Conservation (phyloP, 2,797 vertebrate species). For the Heterohyrax brucei region DNA sequence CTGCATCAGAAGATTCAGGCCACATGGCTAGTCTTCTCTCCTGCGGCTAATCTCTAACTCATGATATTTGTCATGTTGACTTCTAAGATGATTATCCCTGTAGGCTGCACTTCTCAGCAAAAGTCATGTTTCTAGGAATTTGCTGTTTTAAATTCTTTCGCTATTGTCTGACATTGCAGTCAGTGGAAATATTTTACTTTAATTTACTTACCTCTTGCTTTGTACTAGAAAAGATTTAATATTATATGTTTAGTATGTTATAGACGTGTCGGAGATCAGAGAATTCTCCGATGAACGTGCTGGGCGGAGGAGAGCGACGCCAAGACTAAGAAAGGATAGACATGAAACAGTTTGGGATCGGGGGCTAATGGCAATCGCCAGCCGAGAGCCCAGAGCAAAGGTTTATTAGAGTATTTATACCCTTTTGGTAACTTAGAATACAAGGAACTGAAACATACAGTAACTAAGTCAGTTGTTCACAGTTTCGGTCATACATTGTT, state of each 20-base stretch:
- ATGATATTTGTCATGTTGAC: not conserved
- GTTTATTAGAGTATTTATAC: too few species aligned
- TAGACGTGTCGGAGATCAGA: not conserved
- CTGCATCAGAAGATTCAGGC: not conserved
- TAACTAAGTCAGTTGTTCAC: too few species aligned
- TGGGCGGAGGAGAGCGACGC: too few species aligned
- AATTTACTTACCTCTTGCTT: conserved; percentile 43
- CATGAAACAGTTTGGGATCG: too few species aligned
- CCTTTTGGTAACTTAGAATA: too few species aligned
- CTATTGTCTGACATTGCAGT: not conserved
- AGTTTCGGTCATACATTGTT: too few species aligned
- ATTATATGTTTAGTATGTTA: conserved; percentile 1
- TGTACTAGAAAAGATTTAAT: conserved; percentile 23
- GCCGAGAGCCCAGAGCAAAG: too few species aligned
- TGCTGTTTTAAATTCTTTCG: conserved; percentile 29
- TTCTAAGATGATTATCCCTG: conserved; percentile 21
- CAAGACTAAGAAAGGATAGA: too few species aligned
- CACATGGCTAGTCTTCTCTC: not conserved
- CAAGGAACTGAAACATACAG: too few species aligned
- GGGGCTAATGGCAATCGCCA: too few species aligned
- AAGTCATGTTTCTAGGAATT: conserved; percentile 9
- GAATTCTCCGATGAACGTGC: too few species aligned
- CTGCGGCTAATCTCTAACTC: not conserved
- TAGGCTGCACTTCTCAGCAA: conserved; percentile 12
- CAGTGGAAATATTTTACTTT: not conserved